Evolutionary conservation across 1,140 invertebrate species (phyloP).

Genomic region (Lepeophtheirus salmonis): DNA sequence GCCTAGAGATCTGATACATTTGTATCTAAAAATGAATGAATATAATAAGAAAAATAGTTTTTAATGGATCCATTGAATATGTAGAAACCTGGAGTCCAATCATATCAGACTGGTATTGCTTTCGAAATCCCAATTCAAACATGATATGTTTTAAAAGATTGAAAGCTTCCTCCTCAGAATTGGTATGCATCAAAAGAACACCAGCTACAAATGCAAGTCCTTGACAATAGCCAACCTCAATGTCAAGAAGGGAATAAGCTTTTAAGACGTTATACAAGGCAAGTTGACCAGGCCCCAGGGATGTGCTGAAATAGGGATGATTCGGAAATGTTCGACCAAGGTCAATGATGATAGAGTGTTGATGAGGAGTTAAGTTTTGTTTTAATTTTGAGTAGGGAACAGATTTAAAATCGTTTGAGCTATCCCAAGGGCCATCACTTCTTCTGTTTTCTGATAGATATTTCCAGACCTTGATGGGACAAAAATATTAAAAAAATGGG

Average conservation of each 20-base stretch:
- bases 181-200: background rate
- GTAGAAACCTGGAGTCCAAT: too few relatives aligned
- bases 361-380: background rate
- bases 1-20: slow-evolving; percentile 76
- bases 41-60: background rate
- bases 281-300: background rate
- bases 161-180: slow-evolving; percentile 49
- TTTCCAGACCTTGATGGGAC: background rate
- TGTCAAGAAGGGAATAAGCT: background rate
- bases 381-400: background rate
- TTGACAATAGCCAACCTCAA: background rate
- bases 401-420: background rate
- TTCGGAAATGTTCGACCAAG: background rate
- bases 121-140: too few relatives aligned
- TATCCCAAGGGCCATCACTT: background rate
- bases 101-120: too few relatives aligned
- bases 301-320: background rate
- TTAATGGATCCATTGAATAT: too few relatives aligned
- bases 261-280: background rate
- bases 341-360: background rate
- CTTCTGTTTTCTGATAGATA: background rate
- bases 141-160: slow-evolving; percentile 68
- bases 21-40: slow-evolving; percentile 38
- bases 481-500: too few relatives aligned
- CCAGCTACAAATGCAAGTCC: background rate